Evolutionary conservation across 2,113 vertebrate genomes (phyloP).

Genomic region (Melanerpes aurifrons): DNA sequence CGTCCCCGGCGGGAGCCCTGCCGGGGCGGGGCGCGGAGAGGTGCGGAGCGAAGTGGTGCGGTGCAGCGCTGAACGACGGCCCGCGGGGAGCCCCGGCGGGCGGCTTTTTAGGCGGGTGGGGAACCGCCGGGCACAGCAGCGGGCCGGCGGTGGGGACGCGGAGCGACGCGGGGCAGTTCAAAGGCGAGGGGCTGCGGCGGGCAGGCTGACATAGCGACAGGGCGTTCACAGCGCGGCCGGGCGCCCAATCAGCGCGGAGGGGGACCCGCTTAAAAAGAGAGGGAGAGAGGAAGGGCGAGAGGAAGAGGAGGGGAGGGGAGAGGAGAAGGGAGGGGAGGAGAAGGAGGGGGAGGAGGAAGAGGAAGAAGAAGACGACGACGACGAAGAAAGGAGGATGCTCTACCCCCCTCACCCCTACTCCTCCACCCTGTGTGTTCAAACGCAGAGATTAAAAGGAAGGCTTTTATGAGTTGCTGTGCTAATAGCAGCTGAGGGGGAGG

Average conservation of each 20-base stretch:
- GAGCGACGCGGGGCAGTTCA: conserved; percentile 93
- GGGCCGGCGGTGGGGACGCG: conserved; percentile 86
- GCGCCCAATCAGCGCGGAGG: conserved; percentile 90
- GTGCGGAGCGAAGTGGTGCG: background rate
- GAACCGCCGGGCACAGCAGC: conserved; percentile 82
- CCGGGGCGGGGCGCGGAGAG: background rate
- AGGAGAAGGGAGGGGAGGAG: background rate
- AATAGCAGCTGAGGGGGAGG: background rate
- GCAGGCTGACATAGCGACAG: conserved; percentile 93
- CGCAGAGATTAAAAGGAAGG: conserved; percentile 19
- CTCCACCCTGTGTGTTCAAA: background rate
- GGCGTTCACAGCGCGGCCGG: conserved; percentile 90
- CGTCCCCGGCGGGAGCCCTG: background rate
- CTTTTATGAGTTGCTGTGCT: conserved; percentile 51
- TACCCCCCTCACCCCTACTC: background rate
- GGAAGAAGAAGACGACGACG: too few relatives aligned
- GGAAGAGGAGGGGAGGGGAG: background rate
- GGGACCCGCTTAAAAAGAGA: conserved; percentile 78
- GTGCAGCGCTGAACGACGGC: background rate
- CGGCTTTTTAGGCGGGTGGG: conserved; percentile 54
- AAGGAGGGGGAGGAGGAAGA: background rate
- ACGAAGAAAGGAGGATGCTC: background rate
- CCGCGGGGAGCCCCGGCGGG: background rate
- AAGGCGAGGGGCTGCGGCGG: conserved; percentile 90
- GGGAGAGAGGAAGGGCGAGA: conserved; percentile 20